Conservation (phyloP, 2,888 invertebrate species). For the Xestobium rufovillosum region DNA sequence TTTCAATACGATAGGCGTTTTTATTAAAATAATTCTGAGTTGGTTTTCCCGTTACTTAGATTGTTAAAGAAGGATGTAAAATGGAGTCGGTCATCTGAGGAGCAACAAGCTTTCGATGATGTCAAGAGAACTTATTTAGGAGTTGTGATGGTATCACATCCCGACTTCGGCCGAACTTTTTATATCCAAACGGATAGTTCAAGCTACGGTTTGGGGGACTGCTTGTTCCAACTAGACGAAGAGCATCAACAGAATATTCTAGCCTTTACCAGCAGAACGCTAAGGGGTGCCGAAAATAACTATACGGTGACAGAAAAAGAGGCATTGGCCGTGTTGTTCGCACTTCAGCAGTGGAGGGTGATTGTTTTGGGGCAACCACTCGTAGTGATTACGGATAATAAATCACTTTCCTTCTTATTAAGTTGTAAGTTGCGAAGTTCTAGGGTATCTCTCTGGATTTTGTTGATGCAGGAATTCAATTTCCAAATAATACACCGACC, state of each 20-base stretch:
- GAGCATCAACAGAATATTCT: conserved; percentile 13
- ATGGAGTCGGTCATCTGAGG: no score
- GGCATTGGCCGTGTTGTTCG: conserved; percentile 8
- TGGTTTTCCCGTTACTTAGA: no score
- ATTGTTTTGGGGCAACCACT: conserved; percentile 13
- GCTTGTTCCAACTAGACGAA: not conserved
- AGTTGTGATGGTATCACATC: no score
- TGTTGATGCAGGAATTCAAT: conserved; percentile 13
- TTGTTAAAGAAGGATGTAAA: no score
- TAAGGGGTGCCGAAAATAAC: conserved; percentile 11
- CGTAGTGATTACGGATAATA: conserved; percentile 16
- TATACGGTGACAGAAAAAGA: conserved; percentile 15
- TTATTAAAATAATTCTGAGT: no score
- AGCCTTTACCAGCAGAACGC: conserved; percentile 14
- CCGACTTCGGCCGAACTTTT: conserved; percentile 8
- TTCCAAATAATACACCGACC: conserved; percentile 14
- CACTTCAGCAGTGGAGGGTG: conserved; percentile 13
- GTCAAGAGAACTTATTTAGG: no score
- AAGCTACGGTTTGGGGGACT: conserved; percentile 15
- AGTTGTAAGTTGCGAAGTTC: conserved; percentile 12
- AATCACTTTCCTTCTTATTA: conserved; percentile 13
- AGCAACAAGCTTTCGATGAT: no score
- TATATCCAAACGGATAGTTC: conserved; percentile 8
- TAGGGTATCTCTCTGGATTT: conserved; percentile 15
- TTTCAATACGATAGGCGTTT: no score